Base-by-base conservation (phyloP, 2,113 vertebrate genomes). In the Corapipo altera region DNA sequence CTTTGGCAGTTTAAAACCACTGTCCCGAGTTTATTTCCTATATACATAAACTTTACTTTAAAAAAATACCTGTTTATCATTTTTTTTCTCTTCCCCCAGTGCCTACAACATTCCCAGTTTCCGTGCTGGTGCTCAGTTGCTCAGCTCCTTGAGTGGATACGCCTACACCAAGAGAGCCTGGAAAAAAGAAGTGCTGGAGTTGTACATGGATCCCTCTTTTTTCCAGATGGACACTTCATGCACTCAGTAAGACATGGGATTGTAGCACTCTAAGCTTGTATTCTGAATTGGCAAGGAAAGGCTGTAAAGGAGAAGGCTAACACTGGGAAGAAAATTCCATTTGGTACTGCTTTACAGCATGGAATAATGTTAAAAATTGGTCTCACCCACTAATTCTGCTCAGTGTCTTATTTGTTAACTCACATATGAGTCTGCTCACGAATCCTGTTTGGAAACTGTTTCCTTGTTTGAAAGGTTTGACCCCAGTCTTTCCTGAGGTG, bases 161-260 rank as follows among this genome's bases (percentile, higher is more conserved):
- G 99, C 99, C 76, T 99, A 99, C 46, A 99, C 99, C 35, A 99
- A 99, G 85, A 96, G 99, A 43, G 98, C 99, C 64, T 99, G 99
- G 99, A 99, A 97, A 93, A 99, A 99, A 89, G 99, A 99, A 81
- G 99, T 98, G 82, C 98, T 99, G 35, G 99, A 99, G 28, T 94
- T 99, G 69, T 99, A 98, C 88, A 98, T 99, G 99, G 99, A 99
- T 95, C 99, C 99, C 5, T 94, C 99, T 28, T 99, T 99, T 97
- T 99, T 99, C 95, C 99, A 99, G 90, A 99, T 99, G 99, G 99
- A 99, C 61, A 97, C 97, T 6, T 98, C 98, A 15, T 99, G 99
- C 96, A 95, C 97, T 90, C 98, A 99, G 99, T 99, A 98, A 97
- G 98, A 69, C 26, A 3, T 12, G 75, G 85, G 21, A 55, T 8